Percentiles rank a stretch among this genome's conserved stretches.
Conservation (phyloP, 2,888 invertebrate genomes). For the Synergus japonicus region DNA sequence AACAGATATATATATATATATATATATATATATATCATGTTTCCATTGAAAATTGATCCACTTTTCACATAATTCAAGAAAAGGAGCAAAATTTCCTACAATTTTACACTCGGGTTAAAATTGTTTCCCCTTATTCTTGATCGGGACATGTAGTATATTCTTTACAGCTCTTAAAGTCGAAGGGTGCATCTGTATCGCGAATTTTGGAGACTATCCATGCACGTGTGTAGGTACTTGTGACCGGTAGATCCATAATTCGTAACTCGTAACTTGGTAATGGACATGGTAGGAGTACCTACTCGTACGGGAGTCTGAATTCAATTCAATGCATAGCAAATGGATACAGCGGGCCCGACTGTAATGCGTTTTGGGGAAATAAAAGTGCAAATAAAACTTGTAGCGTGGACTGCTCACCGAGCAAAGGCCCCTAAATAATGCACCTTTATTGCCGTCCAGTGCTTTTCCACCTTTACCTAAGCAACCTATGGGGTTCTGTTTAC, state of each 20-base stretch:
- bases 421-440: conserved; percentile 67
- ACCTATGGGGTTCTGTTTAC: conserved; percentile 40
- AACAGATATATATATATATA: not conserved
- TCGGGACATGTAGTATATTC: not conserved
- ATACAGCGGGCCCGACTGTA: conserved; percentile 60
- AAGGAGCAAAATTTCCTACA: not conserved
- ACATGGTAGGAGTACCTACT: conserved; percentile 47
- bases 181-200: not conserved
- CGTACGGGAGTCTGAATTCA: conserved; percentile 62
- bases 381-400: conserved; percentile 67
- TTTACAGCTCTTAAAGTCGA: not conserved
- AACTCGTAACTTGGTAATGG: conserved; percentile 58
- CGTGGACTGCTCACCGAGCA: conserved; percentile 55
- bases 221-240: conserved; percentile 44
- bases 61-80: not conserved
- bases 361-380: conserved; percentile 61
- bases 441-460: conserved; percentile 61
- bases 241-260: conserved; percentile 53
- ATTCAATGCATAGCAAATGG: conserved; percentile 72
- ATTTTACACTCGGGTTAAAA: not conserved
- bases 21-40: not conserved
- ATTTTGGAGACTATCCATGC: conserved; percentile 31
- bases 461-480: conserved; percentile 52
- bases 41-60: not conserved
- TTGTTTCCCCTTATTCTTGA: not conserved